Base-by-base conservation (phyloP, 1,140 invertebrate species). In the Drosophila sp. region DNA sequence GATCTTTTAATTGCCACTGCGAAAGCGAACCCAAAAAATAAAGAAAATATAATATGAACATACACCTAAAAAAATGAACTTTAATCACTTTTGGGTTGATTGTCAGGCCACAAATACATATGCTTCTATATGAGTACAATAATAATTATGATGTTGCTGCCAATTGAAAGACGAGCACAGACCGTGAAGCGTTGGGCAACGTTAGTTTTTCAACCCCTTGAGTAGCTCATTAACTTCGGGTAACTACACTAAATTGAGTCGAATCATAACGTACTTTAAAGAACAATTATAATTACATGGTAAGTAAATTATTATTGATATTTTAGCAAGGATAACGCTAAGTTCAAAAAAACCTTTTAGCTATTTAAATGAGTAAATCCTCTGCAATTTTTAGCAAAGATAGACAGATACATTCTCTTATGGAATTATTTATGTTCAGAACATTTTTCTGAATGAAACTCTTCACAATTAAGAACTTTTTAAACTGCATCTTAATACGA, bases 31-130 rank as follows among this genome's bases (percentile, higher is more conserved):
- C 9, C 7, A 27, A 32, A 27, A 32, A 48, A 34, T 8, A n/a
- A 16, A 18, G 54, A n/a, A 13, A 18, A n/a, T n/a, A n/a, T n/a
- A n/a, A n/a, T n/a, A n/a, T n/a, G n/a, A n/a, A n/a, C n/a, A n/a
- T n/a, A 66, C 67, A 76, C 83, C 78, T 81, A 87, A 82, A 72
- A 72, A 81, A 83, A 89, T 78, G n/a, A 78, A 63, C 78, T 70
- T 82, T 67, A 70, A 87, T 79, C 61, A 81, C 76, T 76, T 61
- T 41, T 43, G 58, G 66, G 48, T 46, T 66, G 64, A 59, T 59
- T 64, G 61, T 67, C 13, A 21, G 32, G 46, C 29, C 54, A 45
- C 45, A 70, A 54, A 21, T n/a, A 43, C 18, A 50, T 51, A 21
- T 53, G 50, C 21, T 18, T 45, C 8, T 29, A 61, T 21, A 43